Conservation (phyloP, 2,888 invertebrate species). For the Dryomyza anilis region DNA sequence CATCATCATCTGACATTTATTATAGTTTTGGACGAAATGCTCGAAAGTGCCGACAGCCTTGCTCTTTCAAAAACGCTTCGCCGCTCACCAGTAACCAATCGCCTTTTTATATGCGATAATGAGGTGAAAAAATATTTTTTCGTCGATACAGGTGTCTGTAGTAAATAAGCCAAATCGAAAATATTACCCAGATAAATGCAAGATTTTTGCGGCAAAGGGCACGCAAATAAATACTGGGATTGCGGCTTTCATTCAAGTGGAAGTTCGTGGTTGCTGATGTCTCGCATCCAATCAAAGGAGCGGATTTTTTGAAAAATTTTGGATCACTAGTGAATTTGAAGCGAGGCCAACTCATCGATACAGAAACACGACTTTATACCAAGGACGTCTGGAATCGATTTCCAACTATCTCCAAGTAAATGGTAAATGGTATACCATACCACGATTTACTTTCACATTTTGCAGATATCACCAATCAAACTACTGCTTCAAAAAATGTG, state of each 20-base stretch:
- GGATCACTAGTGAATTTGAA: not conserved
- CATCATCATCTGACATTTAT: too few species aligned
- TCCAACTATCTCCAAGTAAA: not conserved
- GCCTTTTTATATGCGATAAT: not conserved
- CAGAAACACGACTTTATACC: not conserved
- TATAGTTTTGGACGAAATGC: not conserved
- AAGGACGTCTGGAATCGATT: not conserved
- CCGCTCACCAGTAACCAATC: not conserved
- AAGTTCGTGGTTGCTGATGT: too few species aligned
- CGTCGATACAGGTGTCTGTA: too few species aligned
- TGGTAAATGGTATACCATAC: too few species aligned
- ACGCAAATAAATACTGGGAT: too few species aligned
- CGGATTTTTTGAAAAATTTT: too few species aligned
- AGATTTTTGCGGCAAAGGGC: too few species aligned
- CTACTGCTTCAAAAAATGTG: not conserved
- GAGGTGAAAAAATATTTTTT: not conserved
- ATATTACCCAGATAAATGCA: not conserved
- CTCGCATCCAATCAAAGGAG: too few species aligned
- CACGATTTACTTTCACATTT: too few species aligned
- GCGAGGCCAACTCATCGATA: too few species aligned
- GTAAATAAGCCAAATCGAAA: not conserved
- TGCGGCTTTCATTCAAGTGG: too few species aligned
- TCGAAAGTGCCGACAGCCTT: not conserved
- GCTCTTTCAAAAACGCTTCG: not conserved
- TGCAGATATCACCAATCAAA: not conserved